These are phyloP conservation scores for Clivina fossor DNA, from an alignment of 2,888 invertebrate species.

Conservation along the genomic window DNA sequence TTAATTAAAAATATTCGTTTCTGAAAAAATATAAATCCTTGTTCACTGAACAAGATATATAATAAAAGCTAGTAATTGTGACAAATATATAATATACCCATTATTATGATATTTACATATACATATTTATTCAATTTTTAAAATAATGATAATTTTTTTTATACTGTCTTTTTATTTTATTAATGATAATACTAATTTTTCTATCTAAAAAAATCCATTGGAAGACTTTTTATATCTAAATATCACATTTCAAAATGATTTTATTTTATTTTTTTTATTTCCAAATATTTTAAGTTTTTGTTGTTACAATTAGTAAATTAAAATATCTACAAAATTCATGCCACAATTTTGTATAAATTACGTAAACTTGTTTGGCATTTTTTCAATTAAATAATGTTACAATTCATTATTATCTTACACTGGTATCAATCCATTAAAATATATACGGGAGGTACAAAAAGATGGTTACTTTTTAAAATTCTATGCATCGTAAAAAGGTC, in stretches of 20 bases:
- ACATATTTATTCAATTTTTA: slow-evolving; percentile 8
- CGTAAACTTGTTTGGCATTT: not conserved
- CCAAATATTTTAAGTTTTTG: not conserved
- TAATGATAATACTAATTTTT: slow-evolving; percentile 17
- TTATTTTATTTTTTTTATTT: not conserved
- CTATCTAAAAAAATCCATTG: slow-evolving; percentile 26
- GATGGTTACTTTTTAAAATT: not conserved
- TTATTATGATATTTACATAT: slow-evolving; percentile 23
- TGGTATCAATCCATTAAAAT: slow-evolving; percentile 21
- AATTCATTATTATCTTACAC: slow-evolving; percentile 10
- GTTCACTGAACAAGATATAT: slow-evolving; percentile 12
- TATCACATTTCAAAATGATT: slow-evolving; percentile 34
- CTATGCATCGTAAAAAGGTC: too few relatives aligned
- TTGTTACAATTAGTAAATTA: slow-evolving; percentile 10
- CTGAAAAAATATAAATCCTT: slow-evolving; percentile 32
- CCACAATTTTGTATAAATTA: not conserved
- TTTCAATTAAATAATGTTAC: not conserved
- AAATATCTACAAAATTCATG: slow-evolving; percentile 2
- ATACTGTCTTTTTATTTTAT: slow-evolving; percentile 9
- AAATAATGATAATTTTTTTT: slow-evolving; percentile 22
- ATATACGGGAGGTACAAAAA: too few relatives aligned
- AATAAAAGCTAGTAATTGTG: slow-evolving; percentile 16
- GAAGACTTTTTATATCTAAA: slow-evolving; percentile 33
- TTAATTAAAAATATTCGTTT: slow-evolving; percentile 31
- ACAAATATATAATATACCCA: slow-evolving; percentile 2